These are phyloP conservation scores for Euphydryas editha DNA, from an alignment of 2,888 invertebrate species.

Conservation along the genomic window DNA sequence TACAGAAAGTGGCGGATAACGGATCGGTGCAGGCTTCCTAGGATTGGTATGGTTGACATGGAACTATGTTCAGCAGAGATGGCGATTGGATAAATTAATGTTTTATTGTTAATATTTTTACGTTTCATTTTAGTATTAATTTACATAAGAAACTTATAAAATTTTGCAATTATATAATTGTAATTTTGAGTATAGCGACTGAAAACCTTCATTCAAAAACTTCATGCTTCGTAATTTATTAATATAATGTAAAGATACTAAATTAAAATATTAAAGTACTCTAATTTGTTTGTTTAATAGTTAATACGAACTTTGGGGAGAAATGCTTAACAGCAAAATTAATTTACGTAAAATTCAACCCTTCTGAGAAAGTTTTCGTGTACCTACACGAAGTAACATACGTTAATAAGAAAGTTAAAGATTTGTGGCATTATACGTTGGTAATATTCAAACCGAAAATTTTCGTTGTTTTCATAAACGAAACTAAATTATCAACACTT, in stretches of 20 bases:
- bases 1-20: too few relatives aligned
- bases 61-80: too few relatives aligned
- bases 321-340: constrained; percentile 5
- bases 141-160: too few relatives aligned
- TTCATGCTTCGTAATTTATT: neutral
- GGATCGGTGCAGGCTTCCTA: too few relatives aligned
- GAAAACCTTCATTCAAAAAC: too few relatives aligned
- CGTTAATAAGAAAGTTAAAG: constrained; percentile 24
- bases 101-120: too few relatives aligned
- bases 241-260: neutral
- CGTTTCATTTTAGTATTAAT: too few relatives aligned
- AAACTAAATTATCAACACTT: neutral
- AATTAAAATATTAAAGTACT: constrained; percentile 2
- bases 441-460: neutral
- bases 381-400: constrained; percentile 6
- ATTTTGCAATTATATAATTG: too few relatives aligned
- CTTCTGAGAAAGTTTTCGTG: neutral
- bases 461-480: neutral
- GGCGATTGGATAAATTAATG: too few relatives aligned
- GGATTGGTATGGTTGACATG: too few relatives aligned
- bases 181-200: too few relatives aligned
- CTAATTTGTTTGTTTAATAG: neutral
- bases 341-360: neutral
- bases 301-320: neutral
- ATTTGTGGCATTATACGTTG: constrained; percentile 18